Evolutionary conservation across 2,113 vertebrate genomes (phyloP).

Genomic region (Setophaga coronata): DNA sequence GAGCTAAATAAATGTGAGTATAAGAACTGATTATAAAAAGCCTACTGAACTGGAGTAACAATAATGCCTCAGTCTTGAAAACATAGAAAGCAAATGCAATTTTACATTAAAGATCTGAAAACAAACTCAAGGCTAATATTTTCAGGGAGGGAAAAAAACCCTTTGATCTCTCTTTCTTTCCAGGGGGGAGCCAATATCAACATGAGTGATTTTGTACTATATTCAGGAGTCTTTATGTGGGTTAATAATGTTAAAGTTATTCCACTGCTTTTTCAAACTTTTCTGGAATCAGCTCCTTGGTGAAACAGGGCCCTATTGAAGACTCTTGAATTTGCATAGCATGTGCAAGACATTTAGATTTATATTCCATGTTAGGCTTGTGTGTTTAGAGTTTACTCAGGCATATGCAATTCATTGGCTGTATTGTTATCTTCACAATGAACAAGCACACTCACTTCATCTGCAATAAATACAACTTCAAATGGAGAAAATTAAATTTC

Average conservation of each 20-base stretch:
- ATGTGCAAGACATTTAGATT: slow-evolving; percentile 58
- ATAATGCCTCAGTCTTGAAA: slow-evolving; percentile 61
- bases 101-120: slow-evolving; percentile 69
- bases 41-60: slow-evolving; percentile 34
- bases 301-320: slow-evolving; percentile 55
- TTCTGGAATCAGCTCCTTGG: slow-evolving; percentile 40
- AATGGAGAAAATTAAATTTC: slow-evolving; percentile 64
- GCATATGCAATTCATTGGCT: slow-evolving; percentile 33
- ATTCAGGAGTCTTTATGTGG: slow-evolving; percentile 68
- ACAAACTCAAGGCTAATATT: slow-evolving; percentile 68
- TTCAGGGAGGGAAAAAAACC: neutral
- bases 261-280: slow-evolving; percentile 52
- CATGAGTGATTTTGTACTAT: slow-evolving; percentile 52
- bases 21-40: slow-evolving; percentile 35
- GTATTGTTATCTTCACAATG: slow-evolving; percentile 57
- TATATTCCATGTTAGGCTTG: slow-evolving; percentile 37
- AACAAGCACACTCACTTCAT: slow-evolving; percentile 40
- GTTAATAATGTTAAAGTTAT: slow-evolving; percentile 67
- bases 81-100: slow-evolving; percentile 60
- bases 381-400: slow-evolving; percentile 24
- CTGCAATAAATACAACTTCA: slow-evolving; percentile 32
- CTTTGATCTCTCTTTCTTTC: slow-evolving; percentile 66
- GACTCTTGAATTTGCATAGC: slow-evolving; percentile 16
- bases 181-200: slow-evolving; percentile 60
- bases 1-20: slow-evolving; percentile 46